A percentile compares a stretch with the other conserved stretches of the same genome.
These are phyloP conservation scores for Cyclopterus lumpus DNA, from an alignment of 2,797 vertebrate species.

Conservation along the genomic window DNA sequence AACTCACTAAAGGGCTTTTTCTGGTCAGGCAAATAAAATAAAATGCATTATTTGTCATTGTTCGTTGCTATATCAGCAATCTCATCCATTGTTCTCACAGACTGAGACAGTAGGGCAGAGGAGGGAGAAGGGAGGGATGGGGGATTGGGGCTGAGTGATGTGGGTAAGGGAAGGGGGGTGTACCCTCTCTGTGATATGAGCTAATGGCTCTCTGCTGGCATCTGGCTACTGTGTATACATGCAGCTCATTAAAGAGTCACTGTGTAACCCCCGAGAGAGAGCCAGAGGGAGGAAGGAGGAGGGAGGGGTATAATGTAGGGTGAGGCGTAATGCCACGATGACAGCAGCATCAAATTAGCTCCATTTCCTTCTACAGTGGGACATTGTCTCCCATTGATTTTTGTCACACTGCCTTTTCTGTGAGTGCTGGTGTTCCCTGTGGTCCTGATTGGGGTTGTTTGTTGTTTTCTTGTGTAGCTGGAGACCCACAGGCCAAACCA, in stretches of 20 bases:
- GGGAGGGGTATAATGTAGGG: slow-evolving; percentile 7
- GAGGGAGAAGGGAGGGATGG: neutral
- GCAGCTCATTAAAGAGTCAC: slow-evolving; percentile 60
- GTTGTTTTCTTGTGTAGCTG: neutral
- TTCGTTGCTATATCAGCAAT: neutral
- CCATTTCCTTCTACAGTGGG: slow-evolving; percentile 32
- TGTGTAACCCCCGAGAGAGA: slow-evolving; percentile 15
- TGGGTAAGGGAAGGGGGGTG: neutral
- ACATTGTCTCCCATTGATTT: slow-evolving; percentile 30
- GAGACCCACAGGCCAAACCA: neutral
- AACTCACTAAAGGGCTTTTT: neutral
- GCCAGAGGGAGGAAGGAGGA: neutral
- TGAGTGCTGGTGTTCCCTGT: neutral
- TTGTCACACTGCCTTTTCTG: neutral
- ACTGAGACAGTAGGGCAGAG: neutral
- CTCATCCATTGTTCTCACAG: neutral
- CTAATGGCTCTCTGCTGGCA: slow-evolving; percentile 76
- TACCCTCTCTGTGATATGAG: slow-evolving; percentile 66
- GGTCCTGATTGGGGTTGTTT: neutral
- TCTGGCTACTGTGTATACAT: slow-evolving; percentile 62
- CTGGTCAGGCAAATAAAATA: neutral
- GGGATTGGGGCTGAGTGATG: neutral
- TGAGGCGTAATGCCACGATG: slow-evolving; percentile 20
- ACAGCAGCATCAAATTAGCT: slow-evolving; percentile 53
- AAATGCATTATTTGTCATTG: neutral